Base-by-base conservation (phyloP, 2,113 vertebrate genomes). In the Otis tarda region DNA sequence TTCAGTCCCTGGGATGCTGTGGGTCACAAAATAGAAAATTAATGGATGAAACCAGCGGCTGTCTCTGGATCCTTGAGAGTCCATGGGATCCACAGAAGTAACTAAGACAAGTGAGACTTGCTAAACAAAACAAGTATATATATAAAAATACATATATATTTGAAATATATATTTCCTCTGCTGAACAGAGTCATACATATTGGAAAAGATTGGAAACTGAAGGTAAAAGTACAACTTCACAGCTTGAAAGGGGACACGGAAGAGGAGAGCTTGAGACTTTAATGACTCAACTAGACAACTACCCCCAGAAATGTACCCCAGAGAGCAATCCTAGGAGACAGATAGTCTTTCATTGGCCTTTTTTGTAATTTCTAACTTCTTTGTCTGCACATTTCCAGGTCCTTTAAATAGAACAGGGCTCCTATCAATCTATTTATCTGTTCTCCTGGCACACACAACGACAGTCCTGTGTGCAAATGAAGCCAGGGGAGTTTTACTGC, bases 381-480 rank as follows among this genome's bases (percentile, higher is more conserved):
- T 69, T 70, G 67, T 92, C 73, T 5, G 1, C 31, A 53, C 10
- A 56, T 90, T 88, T 94, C 79, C 11, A 6, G 85, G 78, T 76
- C 70, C 76, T 94, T 93, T 94, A 89, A 74, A 71, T 35, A 61
- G 91, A 80, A 86, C 30, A 81, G 53, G 31, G 19, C 30, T 94
- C 30, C 83, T 93, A 45, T 89, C 90, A 94, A 76, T 93, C 52
- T 93, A 78, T 82, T 77, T 23, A 50, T 91, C 59, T 85, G 24
- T 93, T 80, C 35, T 94, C 23, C 82, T 89, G 76, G 71, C 45
- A 57, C n/a, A 50, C 17, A 25, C 22, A 50, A 14, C 68, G 64
- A 75, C 47, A 91, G 28, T 87, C 73, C 64, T 83, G 53, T 69
- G 28, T 78, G 60, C 55, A 92, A 33, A 50, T 76, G 96, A 77